Evolutionary conservation across 2,888 invertebrate species (phyloP), one percentile per base, ranked within the genome.

Genomic region (Caenorhabditis zanzibari): DNA sequence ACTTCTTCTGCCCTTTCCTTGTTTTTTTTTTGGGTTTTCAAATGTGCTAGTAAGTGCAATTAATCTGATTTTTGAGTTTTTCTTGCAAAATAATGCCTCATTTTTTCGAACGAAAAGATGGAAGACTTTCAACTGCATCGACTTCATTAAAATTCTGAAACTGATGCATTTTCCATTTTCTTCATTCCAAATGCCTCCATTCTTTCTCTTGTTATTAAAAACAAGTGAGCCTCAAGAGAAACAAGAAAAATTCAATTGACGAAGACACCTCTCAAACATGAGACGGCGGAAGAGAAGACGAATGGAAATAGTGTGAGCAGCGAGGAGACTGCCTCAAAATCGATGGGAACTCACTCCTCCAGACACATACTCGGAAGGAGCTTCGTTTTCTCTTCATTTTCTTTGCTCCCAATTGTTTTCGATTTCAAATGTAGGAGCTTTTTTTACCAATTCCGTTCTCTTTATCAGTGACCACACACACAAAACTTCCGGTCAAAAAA

Each of bases 21-120:
- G n/a, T 9, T n/a, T 5, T 44, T n/a, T 44, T 7, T 44, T 44
- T 44, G 54, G 63, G 76, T 58, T 69, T 61, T 26, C 28, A 69
- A 32, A 68, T 77, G 77, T 71, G 69, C 69, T 77, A 66, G 44
- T 47, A 61, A 76, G 68, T 68, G 76, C 58, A 68, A 76, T 68
- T 58, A 32, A 54, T 16, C 2, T 35, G 41, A 16, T 63, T 28
- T 32, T 58, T 28, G 2, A 54, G 7, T 26, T 24, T 22, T 12
- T 26, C 26, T 54, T 12, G 52, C 19, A n/a, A 10, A 4, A 19
- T n/a, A 24, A 24, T 22, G 12, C 1, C 1, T 22, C 26, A 54
- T 1, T 19, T 19, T 9, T 47, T 3, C 14, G n/a, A n/a, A 5
- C n/a, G 16, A 44, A 44, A 12, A 19, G n/a, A n/a, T 4, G 19